Conservation (phyloP, 2,888 invertebrate species). For the Bellardia bayeri region DNA sequence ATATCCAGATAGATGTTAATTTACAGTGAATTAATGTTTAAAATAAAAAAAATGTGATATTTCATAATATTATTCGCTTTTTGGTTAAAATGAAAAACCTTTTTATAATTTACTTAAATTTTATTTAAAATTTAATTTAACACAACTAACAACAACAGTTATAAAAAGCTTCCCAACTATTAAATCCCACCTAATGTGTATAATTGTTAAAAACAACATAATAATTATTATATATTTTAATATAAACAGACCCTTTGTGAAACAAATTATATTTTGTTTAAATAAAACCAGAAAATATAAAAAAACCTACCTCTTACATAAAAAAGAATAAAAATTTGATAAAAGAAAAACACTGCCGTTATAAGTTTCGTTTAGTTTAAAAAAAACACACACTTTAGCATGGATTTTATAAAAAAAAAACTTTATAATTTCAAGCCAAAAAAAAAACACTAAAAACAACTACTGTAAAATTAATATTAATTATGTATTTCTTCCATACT, state of each 20-base stretch:
- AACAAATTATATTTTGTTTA: conserved; percentile 62
- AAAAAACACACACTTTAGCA: conserved; percentile 44
- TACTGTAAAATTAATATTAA: conserved; percentile 38
- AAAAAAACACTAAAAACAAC: conserved; percentile 18
- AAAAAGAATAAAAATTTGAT: conserved; percentile 39
- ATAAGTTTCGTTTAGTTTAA: conserved; percentile 38
- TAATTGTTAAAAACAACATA: conserved; percentile 56
- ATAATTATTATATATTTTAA: conserved; percentile 64
- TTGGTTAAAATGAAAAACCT: background rate
- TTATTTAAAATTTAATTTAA: conserved; percentile 18
- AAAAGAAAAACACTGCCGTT: conserved; percentile 71
- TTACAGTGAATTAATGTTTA: conserved; percentile 60
- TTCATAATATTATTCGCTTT: conserved; percentile 55
- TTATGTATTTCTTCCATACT: conserved; percentile 62
- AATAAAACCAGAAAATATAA: conserved; percentile 47
- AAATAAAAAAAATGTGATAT: conserved; percentile 68
- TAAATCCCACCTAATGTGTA: conserved; percentile 72
- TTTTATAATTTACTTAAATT: conserved; percentile 7
- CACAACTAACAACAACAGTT: conserved; percentile 45
- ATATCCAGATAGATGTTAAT: background rate
- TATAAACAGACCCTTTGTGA: conserved; percentile 58
- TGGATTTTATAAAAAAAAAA: conserved; percentile 58
- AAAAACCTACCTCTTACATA: conserved; percentile 71
- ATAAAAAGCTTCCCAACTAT: conserved; percentile 72
- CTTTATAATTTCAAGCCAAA: conserved; percentile 1